Evolutionary conservation across 1,140 invertebrate genomes (phyloP).

Genomic region (Zaprionus tsacasi): DNA sequence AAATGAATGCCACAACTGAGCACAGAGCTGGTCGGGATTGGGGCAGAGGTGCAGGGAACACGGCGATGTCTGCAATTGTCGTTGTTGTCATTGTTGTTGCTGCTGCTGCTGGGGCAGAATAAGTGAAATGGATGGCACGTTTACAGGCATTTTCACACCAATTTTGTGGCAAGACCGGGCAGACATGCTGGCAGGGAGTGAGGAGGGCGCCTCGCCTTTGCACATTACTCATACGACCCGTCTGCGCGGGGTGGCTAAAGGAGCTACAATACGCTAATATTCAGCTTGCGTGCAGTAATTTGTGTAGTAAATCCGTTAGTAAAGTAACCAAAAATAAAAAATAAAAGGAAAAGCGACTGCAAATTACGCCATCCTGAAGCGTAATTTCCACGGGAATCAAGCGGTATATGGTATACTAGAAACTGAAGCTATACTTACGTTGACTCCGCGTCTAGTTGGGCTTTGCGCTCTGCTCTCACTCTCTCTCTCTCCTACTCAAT

Average conservation of each 20-base stretch:
- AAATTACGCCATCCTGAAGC: conserved; percentile 42
- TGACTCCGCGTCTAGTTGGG: not conserved
- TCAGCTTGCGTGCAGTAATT: conserved; percentile 61
- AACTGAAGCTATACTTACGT: conserved; percentile 14
- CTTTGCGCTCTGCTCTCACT: not conserved
- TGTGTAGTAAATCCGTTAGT: conserved; percentile 21
- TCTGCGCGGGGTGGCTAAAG: conserved; percentile 6
- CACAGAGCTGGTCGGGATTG: not conserved
- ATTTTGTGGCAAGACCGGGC: conserved; percentile 36
- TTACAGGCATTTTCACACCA: conserved; percentile 70
- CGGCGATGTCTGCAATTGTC: conserved; percentile 8
- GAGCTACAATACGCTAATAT: conserved; percentile 52
- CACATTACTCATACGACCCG: conserved; percentile 65
- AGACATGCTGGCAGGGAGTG: conserved; percentile 16
- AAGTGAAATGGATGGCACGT: conserved; percentile 60
- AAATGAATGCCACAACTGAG: conserved; percentile 30
- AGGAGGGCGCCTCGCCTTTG: conserved; percentile 1
- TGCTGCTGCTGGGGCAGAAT: conserved; percentile 9
- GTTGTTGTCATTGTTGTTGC: not conserved
- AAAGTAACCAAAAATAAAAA: conserved; percentile 12
- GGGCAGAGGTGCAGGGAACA: too few species aligned
- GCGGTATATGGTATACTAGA: not conserved
- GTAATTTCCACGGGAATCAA: conserved; percentile 50
- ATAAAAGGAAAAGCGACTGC: conserved; percentile 16
- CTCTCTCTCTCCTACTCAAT: not conserved